These are phyloP conservation scores for Acleris sparsana DNA, from an alignment of 2,888 invertebrate species.

Conservation along the genomic window DNA sequence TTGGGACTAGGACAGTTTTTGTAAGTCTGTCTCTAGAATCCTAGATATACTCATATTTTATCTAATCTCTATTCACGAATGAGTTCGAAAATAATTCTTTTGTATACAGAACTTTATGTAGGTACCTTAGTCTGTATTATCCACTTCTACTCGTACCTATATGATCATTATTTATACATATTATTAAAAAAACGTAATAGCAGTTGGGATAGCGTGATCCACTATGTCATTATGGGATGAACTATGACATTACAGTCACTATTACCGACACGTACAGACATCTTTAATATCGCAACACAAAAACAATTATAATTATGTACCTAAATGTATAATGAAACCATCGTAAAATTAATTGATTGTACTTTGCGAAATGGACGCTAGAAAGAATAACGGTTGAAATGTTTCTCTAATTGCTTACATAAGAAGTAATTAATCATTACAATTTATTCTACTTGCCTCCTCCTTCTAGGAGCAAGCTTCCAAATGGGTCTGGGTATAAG, in stretches of 20 bases:
- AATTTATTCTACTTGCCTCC: too few relatives aligned
- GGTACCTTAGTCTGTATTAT: background rate
- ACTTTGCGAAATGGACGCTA: slow-evolving; percentile 41
- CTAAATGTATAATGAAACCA: slow-evolving; percentile 35
- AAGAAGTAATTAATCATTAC: too few relatives aligned
- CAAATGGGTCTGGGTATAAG: too few relatives aligned
- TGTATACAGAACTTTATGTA: background rate
- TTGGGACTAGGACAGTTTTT: too few relatives aligned
- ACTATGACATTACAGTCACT: slow-evolving; percentile 53
- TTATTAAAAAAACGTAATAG: slow-evolving; percentile 35
- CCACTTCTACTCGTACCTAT: background rate
- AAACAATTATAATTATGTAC: slow-evolving; percentile 70
- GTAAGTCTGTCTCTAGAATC: too few relatives aligned
- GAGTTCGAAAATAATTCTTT: background rate
- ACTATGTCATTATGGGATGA: slow-evolving; percentile 51
- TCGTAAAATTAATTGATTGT: slow-evolving; percentile 35
- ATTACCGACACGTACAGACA: slow-evolving; percentile 57
- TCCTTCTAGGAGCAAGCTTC: too few relatives aligned
- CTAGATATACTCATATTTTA: too few relatives aligned
- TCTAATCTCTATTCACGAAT: too few relatives aligned
- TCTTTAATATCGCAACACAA: slow-evolving; percentile 59
- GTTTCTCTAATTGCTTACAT: too few relatives aligned
- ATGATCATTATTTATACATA: background rate
- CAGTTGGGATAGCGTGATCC: slow-evolving; percentile 39
- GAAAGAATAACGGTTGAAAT: slow-evolving; percentile 1